A percentile compares a stretch with the other conserved stretches of the same genome.
Evolutionary conservation across 2,797 vertebrate genomes (phyloP).

Genomic region (Hirundo rustica): DNA sequence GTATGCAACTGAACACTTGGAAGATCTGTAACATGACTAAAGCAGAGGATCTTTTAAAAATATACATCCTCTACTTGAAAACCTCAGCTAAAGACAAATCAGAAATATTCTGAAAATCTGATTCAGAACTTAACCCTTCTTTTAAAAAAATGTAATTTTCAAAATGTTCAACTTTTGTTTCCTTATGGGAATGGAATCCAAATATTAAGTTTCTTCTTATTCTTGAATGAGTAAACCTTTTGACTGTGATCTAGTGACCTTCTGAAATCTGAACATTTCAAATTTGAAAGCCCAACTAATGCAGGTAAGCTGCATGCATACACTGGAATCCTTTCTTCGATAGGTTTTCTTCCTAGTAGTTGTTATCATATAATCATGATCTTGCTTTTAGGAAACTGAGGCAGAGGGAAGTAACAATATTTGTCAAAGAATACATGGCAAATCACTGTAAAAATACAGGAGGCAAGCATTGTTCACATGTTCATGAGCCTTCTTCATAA

Average conservation of each 20-base stretch:
- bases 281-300: neutral
- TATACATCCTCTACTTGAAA: neutral
- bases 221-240: neutral
- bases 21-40: neutral
- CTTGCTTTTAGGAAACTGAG: neutral
- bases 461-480: neutral
- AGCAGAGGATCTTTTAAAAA: neutral
- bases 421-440: neutral
- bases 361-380: neutral
- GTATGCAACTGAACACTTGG: neutral
- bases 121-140: neutral
- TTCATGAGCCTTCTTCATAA: neutral
- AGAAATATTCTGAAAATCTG: neutral
- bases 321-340: neutral
- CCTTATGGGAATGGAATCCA: neutral
- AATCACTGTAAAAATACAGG: neutral
- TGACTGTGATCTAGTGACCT: neutral
- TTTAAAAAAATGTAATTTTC: neutral
- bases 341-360: neutral
- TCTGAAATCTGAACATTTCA: neutral
- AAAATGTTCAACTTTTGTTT: neutral
- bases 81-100: neutral
- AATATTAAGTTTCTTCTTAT: neutral
- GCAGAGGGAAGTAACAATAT: neutral
- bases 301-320: neutral